Evolutionary conservation across 2,113 vertebrate genomes (phyloP), one percentile per base, ranked within the genome.

Genomic region (Oceanodroma tethys): DNA sequence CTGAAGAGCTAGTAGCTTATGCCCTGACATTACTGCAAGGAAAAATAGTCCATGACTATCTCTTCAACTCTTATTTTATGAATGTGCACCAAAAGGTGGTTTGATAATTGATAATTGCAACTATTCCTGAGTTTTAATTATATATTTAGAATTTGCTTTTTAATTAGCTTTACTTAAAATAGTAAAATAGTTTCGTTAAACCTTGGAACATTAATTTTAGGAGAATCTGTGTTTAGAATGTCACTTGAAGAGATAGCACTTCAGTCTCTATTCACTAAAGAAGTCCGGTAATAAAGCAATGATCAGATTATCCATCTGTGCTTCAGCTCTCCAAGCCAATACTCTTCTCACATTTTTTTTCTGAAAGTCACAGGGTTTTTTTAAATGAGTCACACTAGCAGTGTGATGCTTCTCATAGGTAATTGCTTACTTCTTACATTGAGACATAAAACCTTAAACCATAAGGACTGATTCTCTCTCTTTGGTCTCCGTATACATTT

Each of bases 331-430:
- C 32, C 65, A 63, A 74, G 18, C 8, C 59, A 73, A 60, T 32
- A 62, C 4, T 11, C 12, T 40, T 84, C 25, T 83, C 6, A 2
- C 7, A 18, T 2, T 18, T 29, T 71, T 71, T 55, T 65, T n/a
- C 73, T 36, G 3, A 92, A 71, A 85, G 16, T 9, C 21, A n/a
- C 7, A 40, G 13, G 11, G 8, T 21, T 73, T 81, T 86, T 38
- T 84, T 73, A 87, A 71, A 42, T 30, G 0, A 58, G 34, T 93
- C 67, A 45, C 0, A 0, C 4, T 18, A 60, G 8, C 11, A 73
- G 5, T 17, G 17, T 70, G 65, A 71, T 81, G 15, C 9, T 74
- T 62, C 50, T 80, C 0, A 0, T 25, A 29, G 36, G 55, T 58
- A 81, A 58, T 30, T 70, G 18, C 12, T 80, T 36, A 45, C 16